A percentile compares a stretch with the other conserved stretches of the same genome.
phyloP scores from a whole-genome alignment of 2,113 vertebrate genomes.

The Syngnathus scovelli region DNA sequence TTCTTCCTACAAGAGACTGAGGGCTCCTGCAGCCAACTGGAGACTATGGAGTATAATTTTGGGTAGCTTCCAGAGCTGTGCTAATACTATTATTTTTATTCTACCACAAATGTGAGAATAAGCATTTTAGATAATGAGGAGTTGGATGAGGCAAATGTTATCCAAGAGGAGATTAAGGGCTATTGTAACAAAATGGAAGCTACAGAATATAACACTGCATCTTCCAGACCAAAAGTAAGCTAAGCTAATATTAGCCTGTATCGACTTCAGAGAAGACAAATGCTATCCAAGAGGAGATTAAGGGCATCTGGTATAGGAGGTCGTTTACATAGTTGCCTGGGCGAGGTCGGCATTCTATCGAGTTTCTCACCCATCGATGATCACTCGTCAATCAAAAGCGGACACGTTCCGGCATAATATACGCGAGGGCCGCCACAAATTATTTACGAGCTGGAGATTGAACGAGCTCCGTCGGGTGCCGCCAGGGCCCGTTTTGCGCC shows the following conservation, averaged over 20 bases:
- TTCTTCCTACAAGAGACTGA: neutral
- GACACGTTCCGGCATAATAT: neutral
- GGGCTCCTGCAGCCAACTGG: neutral
- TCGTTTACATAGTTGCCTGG: neutral
- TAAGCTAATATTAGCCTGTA: neutral
- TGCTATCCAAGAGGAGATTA: neutral
- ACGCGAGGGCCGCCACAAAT: neutral
- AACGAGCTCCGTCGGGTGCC: neutral
- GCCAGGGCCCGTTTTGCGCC: neutral
- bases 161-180: neutral
- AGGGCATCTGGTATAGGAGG: too few species aligned
- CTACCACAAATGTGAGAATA: too few species aligned
- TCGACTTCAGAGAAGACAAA: neutral
- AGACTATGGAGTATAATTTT: neutral
- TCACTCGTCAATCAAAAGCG: neutral
- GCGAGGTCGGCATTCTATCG: neutral
- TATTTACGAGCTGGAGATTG: conserved; percentile 1
- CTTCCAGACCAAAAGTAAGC: too few species aligned
- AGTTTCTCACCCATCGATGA: neutral
- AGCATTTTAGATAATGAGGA: too few species aligned
- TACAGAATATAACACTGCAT: too few species aligned
- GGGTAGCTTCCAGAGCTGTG: neutral
- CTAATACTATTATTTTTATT: neutral
- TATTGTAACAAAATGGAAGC: too few species aligned
- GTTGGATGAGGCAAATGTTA: neutral